phyloP scores from a whole-genome alignment of 2,113 vertebrate genomes.

The Chloebia gouldiae region DNA sequence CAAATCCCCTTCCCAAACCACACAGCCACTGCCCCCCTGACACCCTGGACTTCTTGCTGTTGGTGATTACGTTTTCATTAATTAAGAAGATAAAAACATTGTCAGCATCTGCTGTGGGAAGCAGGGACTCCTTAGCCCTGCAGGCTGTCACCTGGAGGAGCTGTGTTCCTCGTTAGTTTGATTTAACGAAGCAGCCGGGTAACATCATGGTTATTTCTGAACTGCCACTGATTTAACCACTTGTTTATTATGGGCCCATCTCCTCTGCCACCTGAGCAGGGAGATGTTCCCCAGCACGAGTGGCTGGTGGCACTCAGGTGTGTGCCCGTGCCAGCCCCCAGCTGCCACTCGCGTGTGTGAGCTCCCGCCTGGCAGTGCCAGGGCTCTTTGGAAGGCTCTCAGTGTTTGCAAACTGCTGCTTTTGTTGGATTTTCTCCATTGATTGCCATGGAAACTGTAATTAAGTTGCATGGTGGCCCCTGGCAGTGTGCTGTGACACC shows the following conservation, averaged over 20 bases:
- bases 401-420: constrained; percentile 38
- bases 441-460: constrained; percentile 66
- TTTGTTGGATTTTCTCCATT: neutral
- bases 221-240: neutral
- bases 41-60: neutral
- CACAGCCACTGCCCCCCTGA: neutral
- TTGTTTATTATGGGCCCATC: neutral
- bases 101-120: neutral
- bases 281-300: neutral
- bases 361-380: fast-evolving
- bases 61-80: neutral
- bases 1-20: neutral
- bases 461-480: neutral
- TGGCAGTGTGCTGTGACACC: neutral
- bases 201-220: neutral
- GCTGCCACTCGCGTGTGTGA: fast-evolving
- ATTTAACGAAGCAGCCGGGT: neutral
- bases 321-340: neutral
- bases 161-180: neutral
- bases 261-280: neutral
- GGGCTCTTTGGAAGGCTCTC: neutral
- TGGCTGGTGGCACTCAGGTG: neutral
- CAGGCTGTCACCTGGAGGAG: neutral
- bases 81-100: neutral
- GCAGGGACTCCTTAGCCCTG: neutral